Evolutionary conservation across 1,140 invertebrate species (phyloP).

Genomic region (Aphelenchoides fujianensis): DNA sequence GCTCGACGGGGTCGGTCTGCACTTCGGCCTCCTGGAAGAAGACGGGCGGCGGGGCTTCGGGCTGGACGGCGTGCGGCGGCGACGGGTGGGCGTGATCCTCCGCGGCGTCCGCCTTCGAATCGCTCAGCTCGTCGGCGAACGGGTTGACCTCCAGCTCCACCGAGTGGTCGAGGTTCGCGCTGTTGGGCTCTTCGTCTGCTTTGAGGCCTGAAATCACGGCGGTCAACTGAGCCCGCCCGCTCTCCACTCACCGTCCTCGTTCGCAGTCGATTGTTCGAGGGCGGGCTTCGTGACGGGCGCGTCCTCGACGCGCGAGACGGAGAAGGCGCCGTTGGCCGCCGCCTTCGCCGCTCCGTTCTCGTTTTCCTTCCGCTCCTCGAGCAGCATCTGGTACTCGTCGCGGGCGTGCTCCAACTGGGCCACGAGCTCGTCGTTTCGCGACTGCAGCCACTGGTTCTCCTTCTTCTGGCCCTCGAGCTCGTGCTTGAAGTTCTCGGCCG

Average conservation of each 20-base stretch:
- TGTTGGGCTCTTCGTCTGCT: not conserved
- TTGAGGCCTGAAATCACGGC: not conserved
- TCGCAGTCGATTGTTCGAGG: no score
- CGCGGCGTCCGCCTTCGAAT: not conserved
- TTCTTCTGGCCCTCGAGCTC: conserved; percentile 42
- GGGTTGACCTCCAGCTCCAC: not conserved
- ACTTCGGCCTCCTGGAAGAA: conserved; percentile 20
- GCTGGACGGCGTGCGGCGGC: not conserved
- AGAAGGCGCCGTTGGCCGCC: not conserved
- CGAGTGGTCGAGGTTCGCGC: not conserved
- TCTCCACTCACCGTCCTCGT: no score
- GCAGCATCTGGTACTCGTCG: conserved; percentile 28
- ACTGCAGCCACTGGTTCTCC: conserved; percentile 36
- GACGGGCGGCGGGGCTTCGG: no score
- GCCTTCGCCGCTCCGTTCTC: not conserved
- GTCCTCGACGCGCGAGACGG: not conserved
- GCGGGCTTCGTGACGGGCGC: not conserved
- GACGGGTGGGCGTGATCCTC: not conserved
- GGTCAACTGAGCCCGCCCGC: not conserved
- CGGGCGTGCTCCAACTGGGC: conserved; percentile 24
- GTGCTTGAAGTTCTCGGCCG: conserved; percentile 34
- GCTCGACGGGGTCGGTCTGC: not conserved
- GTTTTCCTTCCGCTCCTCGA: conserved; percentile 23
- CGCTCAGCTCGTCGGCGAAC: not conserved
- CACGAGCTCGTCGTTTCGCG: conserved; percentile 33